Conservation (phyloP, 1,140 invertebrate species). For the Popillia japonica region DNA sequence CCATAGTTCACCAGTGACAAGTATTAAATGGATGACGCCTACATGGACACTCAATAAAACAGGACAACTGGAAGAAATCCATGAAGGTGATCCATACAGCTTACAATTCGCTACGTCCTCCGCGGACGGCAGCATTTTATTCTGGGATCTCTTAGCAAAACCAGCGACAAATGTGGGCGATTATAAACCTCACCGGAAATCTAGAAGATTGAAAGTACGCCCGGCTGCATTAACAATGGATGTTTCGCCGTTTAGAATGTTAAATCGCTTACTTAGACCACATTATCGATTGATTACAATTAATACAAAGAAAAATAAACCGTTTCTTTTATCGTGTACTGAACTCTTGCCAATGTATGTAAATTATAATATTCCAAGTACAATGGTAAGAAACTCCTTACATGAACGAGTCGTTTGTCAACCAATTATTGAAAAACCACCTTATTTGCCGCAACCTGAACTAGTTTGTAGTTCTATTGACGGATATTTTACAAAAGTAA, state of each 20-base stretch:
- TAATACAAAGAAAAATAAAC: slow-evolving; percentile 50
- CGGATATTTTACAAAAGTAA: slow-evolving; percentile 64
- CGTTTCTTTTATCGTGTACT: slow-evolving; percentile 59
- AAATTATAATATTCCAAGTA: slow-evolving; percentile 46
- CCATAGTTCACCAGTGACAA: slow-evolving; percentile 69
- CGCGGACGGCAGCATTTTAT: slow-evolving; percentile 71
- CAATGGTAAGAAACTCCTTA: slow-evolving; percentile 52
- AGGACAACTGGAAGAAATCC: slow-evolving; percentile 63
- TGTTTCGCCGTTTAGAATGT: slow-evolving; percentile 65
- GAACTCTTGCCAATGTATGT: slow-evolving; percentile 50
- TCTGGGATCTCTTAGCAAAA: slow-evolving; percentile 71
- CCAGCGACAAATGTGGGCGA: slow-evolving; percentile 60
- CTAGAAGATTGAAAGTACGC: slow-evolving; percentile 61
- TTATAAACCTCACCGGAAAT: slow-evolving; percentile 62
- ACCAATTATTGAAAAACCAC: slow-evolving; percentile 41
- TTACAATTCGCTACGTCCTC: slow-evolving; percentile 72
- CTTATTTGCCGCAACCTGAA: slow-evolving; percentile 1
- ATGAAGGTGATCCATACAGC: slow-evolving; percentile 61
- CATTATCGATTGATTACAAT: slow-evolving; percentile 64
- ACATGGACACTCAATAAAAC: slow-evolving; percentile 67
- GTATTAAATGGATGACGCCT: slow-evolving; percentile 71
- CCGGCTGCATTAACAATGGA: slow-evolving; percentile 65
- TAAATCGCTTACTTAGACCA: slow-evolving; percentile 69
- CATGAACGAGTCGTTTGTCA: slow-evolving; percentile 48
- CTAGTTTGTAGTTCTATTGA: slow-evolving; percentile 40